A percentile compares a stretch with the other conserved stretches of the same genome.
Conservation (phyloP, 2,888 invertebrate species). For the Drosophila colorata region DNA sequence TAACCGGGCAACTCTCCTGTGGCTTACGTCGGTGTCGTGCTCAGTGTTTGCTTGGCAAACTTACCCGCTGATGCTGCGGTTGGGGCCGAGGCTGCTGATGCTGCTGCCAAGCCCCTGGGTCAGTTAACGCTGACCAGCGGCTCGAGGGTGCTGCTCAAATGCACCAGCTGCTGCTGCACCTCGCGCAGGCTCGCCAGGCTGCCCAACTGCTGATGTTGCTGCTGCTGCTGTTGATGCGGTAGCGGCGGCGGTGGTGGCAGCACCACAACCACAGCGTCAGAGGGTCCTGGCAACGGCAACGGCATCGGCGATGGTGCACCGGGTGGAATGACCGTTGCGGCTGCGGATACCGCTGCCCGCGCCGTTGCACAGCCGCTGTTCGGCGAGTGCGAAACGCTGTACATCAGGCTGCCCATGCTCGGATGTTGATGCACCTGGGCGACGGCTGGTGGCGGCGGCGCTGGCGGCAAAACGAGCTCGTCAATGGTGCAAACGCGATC, state of each 20-base stretch:
- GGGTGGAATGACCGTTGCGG: slow-evolving; percentile 77
- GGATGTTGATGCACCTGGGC: slow-evolving; percentile 63
- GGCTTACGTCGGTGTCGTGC: slow-evolving; percentile 71
- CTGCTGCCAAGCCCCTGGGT: slow-evolving; percentile 68
- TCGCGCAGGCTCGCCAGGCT: slow-evolving; percentile 71
- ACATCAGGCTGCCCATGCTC: slow-evolving; percentile 66
- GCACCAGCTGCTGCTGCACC: slow-evolving; percentile 73
- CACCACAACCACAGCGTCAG: slow-evolving; percentile 81
- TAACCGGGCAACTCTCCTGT: slow-evolving; percentile 39
- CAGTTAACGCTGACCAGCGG: slow-evolving; percentile 84
- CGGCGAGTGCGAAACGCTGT: slow-evolving; percentile 60
- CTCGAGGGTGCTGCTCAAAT: slow-evolving; percentile 75
- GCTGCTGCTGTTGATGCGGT: slow-evolving; percentile 1
- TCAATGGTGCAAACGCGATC: slow-evolving; percentile 85
- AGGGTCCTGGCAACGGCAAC: slow-evolving; percentile 34
- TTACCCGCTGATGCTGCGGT: slow-evolving; percentile 51
- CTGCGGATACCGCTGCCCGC: slow-evolving; percentile 51
- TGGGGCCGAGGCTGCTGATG: slow-evolving; percentile 23
- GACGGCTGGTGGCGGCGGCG: slow-evolving; percentile 74
- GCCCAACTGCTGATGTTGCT: slow-evolving; percentile 56
- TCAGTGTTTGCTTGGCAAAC: slow-evolving; percentile 59
- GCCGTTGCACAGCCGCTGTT: slow-evolving; percentile 59
- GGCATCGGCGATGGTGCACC: slow-evolving; percentile 76
- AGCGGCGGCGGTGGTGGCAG: slow-evolving; percentile 68
- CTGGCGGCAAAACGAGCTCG: slow-evolving; percentile 83